These are phyloP conservation scores for Montifringilla adamsi DNA, from an alignment of 2,113 vertebrate genomes.

Conservation along the genomic window DNA sequence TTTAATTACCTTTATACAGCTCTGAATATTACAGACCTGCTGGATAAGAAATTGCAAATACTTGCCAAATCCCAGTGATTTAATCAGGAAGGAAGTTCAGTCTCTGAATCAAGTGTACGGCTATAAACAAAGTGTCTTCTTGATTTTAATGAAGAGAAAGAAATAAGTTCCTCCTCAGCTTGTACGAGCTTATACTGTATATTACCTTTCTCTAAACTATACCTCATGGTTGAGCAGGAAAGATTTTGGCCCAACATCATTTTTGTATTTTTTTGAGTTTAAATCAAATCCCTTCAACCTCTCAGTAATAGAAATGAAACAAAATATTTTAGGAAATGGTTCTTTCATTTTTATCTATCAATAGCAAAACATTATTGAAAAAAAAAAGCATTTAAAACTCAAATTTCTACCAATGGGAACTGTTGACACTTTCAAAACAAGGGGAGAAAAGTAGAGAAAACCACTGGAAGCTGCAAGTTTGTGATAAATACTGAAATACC, in stretches of 20 bases:
- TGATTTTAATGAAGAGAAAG: neutral
- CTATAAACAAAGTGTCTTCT: neutral
- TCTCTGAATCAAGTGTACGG: neutral
- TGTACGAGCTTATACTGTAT: accelerated
- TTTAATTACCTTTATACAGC: neutral
- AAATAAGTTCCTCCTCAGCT: neutral
- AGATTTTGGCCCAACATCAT: neutral
- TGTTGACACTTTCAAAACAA: neutral
- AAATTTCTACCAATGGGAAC: neutral
- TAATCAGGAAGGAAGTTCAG: neutral
- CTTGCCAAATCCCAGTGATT: neutral
- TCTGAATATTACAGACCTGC: neutral
- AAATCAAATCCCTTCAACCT: neutral
- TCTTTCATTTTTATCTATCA: neutral
- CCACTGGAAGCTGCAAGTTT: neutral
- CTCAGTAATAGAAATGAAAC: neutral
- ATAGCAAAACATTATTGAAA: neutral
- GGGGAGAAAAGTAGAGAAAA: neutral
- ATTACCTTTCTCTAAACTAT: neutral
- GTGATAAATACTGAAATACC: neutral
- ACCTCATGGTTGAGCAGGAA: neutral
- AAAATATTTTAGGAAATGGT: neutral
- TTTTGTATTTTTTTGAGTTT: neutral
- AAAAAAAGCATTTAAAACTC: neutral
- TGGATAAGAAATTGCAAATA: neutral